phyloP scores from a whole-genome alignment of 2,888 invertebrate genomes.

The Pelosia muscerda region DNA sequence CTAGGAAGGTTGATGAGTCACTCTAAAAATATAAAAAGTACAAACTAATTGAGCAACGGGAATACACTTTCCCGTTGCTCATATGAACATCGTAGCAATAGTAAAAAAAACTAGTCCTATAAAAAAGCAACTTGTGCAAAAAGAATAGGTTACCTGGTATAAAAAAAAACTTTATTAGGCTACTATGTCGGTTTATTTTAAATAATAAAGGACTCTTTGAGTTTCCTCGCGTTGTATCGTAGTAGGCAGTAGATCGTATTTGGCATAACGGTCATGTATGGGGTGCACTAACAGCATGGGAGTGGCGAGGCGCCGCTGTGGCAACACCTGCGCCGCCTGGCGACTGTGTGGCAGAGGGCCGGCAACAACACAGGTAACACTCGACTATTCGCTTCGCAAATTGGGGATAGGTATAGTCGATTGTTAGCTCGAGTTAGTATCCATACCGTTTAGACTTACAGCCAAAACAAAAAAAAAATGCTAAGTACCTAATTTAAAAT shows the following conservation, averaged over 20 bases:
- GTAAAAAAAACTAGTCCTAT: not conserved
- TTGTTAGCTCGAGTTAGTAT: slow-evolving; percentile 20
- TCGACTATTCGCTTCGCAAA: slow-evolving; percentile 20
- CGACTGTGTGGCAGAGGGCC: slow-evolving; percentile 71
- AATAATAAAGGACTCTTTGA: not conserved
- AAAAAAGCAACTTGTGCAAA: not conserved
- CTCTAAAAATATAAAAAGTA: not conserved
- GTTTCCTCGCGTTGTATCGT: slow-evolving; percentile 38
- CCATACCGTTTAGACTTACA: not conserved
- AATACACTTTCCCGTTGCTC: not conserved
- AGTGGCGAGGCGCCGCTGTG: slow-evolving; percentile 80
- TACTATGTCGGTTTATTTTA: not conserved
- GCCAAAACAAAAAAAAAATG: not conserved
- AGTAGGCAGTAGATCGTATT: slow-evolving; percentile 24
- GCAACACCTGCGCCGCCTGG: slow-evolving; percentile 78
- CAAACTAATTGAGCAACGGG: not conserved
- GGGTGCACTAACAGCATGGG: slow-evolving; percentile 89
- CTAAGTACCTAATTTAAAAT: not conserved
- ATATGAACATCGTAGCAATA: not conserved
- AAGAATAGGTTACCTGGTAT: not conserved
- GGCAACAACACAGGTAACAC: slow-evolving; percentile 62
- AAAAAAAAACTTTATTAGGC: not conserved
- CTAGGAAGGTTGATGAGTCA: slow-evolving; percentile 24
- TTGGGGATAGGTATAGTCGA: slow-evolving; percentile 21
- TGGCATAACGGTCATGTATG: slow-evolving; percentile 61